Base-by-base conservation (phyloP, 2,113 vertebrate species). In the Lagopus leucura region DNA sequence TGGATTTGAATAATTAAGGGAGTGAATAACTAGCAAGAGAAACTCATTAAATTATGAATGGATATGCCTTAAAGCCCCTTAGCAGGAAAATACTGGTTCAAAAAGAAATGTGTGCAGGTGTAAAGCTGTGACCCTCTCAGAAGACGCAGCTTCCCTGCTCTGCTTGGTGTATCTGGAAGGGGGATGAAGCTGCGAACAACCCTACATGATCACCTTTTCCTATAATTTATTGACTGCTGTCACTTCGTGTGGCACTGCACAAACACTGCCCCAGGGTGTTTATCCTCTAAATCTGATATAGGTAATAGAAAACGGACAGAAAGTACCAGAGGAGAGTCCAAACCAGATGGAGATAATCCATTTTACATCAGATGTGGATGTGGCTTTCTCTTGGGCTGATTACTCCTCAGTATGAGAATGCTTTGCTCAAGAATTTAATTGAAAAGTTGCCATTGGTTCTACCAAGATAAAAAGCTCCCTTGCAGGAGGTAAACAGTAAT, bases 241-340 rank as follows among this genome's bases (percentile, higher is more conserved):
- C 93, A 79, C n/a, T 24, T 72, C 76, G 86, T 82, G 89, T 73
- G 72, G 69, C 82, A 69, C 58, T 95, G 86, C 63, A 74, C 82
- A 95, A 95, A 95, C 84, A 89, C 32, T 72, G 89, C 89, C 92
- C 92, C 45, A 24, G 61, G 79, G 89, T 89, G 73, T 90, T 93
- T 95, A 88, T 91, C 85, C 92, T 92, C 63, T 95, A 89, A 95
- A 95, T 95, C 90, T 95, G 93, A 84, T 61, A 91, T 72, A 88
- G 79, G 89, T 88, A 95, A 96, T 91, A 86, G 79, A 93, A 94
- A 67, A 88, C 90, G 88, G 89, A 77, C 66, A 71, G 32, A 42
- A 94, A 93, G 82, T 86, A 94, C 71, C 90, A 90, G 40, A 58
- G 87, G 79, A 96, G 66, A 94, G 66, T 34, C 84, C 66, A 42